Evolutionary conservation across 2,797 vertebrate genomes (phyloP), one percentile per base, ranked within the genome.

Genomic region (Rhynchotus rufescens): DNA sequence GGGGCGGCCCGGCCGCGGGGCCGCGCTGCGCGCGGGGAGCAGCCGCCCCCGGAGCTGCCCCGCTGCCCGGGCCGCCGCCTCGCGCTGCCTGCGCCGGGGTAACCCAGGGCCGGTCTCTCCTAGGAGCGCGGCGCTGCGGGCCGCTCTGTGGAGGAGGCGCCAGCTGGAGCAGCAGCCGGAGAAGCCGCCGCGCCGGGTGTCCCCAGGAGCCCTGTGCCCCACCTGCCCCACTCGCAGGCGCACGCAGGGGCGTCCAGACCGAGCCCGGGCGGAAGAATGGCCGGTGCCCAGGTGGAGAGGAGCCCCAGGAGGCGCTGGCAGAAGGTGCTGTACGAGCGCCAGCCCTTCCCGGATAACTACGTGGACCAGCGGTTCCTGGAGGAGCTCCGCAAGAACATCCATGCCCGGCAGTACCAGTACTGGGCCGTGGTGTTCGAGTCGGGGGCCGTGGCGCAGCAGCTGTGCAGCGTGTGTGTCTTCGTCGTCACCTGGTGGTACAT

Each of bases 321-420:
- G 96, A 99, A 99, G 96, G 98, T 99, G 64, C 96, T 99, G 42
- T 99, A 99, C 94, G 98, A 99, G 93, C 97, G 96, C 3, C 99
- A 99, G 97, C 98, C 99, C 0, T 99, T 98, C 82, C 99, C 99
- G 7, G 99, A 99, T 90, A 99, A 99, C 97, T 99, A 99, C 9
- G 99, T 99, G 86, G 99, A 99, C 95, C 97, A 95, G 51, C 97
- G 99, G 9, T 99, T 99, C 97, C 96, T 99, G 92, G 99, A 98
- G 94, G 99, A 99, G 80, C 95, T 99, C 9, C 97, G 98, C 52
- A 98, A 99, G 94, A 99, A 99, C 71, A 98, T 99, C 93, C 98
- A 98, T 17, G 98, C 99, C 65, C 98, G 98, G 5, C 98, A 98
- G 81, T 99, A 99, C 96, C 97, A 97, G 23, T 99, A 99, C 92